These are phyloP conservation scores for Phrynocephalus guinanensis DNA, from an alignment of 2,797 vertebrate species.

Conservation along the genomic window DNA sequence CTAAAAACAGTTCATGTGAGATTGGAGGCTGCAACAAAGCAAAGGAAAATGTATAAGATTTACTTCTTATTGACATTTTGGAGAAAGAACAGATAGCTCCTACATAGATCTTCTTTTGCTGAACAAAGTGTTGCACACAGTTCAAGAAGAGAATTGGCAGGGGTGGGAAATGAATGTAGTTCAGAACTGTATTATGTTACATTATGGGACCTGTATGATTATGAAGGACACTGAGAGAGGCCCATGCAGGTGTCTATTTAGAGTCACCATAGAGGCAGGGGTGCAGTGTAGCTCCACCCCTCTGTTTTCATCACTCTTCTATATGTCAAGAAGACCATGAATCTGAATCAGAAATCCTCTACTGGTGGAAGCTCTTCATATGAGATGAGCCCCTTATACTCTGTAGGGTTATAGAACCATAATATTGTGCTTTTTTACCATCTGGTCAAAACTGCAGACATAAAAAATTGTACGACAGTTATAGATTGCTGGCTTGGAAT, in stretches of 20 bases:
- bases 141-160: conserved; percentile 18
- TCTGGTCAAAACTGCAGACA: not conserved
- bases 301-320: no score
- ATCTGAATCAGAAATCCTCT: no score
- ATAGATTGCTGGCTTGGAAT: not conserved
- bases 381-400: not conserved
- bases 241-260: no score
- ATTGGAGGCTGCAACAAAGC: conserved; percentile 19
- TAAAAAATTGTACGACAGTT: not conserved
- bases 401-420: not conserved
- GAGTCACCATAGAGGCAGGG: no score
- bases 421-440: not conserved
- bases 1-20: conserved; percentile 32
- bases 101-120: conserved; percentile 41
- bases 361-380: no score
- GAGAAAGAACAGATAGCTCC: conserved; percentile 9
- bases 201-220: not conserved
- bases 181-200: conserved; percentile 9
- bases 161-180: not conserved
- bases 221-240: not conserved
- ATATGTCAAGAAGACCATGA: no score
- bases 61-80: conserved; percentile 2
- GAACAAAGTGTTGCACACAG: conserved; percentile 23
- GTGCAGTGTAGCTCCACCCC: no score
- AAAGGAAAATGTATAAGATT: conserved; percentile 21